phyloP scores from a whole-genome alignment of 2,113 vertebrate genomes.

The Sinosuthora webbiana region DNA sequence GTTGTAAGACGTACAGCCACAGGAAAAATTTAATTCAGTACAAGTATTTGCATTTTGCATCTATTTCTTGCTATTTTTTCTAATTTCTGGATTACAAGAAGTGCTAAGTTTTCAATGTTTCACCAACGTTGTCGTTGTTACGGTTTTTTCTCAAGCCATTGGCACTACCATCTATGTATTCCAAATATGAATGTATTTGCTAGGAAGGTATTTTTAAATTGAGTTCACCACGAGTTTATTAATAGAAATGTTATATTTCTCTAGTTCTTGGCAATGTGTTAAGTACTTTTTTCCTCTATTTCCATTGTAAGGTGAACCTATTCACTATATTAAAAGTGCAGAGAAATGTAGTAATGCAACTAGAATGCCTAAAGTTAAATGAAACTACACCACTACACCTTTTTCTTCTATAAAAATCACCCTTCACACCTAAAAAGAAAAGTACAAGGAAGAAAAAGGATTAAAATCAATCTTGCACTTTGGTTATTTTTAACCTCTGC shows the following conservation, averaged over 20 bases:
- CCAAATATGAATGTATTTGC: constrained; percentile 40
- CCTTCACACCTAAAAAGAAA: background rate
- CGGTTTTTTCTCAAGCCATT: constrained; percentile 1
- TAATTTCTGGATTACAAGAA: background rate
- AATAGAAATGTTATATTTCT: constrained; percentile 46
- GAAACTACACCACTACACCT: background rate
- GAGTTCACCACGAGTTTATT: constrained; percentile 13
- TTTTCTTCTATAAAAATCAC: background rate
- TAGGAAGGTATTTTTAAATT: constrained; percentile 48
- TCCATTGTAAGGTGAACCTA: background rate
- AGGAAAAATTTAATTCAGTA: background rate
- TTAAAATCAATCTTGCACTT: background rate
- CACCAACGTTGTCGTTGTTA: background rate
- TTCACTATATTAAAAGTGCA: background rate
- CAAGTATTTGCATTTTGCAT: background rate
- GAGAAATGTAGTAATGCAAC: background rate
- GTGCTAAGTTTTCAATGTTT: background rate
- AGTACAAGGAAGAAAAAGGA: background rate
- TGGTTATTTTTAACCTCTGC: background rate
- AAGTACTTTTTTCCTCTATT: constrained; percentile 43
- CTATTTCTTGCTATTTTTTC: background rate
- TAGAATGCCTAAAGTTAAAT: constrained; percentile 11
- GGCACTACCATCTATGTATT: background rate
- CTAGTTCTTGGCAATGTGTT: background rate
- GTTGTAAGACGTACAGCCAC: background rate